Evolutionary conservation across 2,888 invertebrate species (phyloP).

Genomic region (Leucophora obtusa): DNA sequence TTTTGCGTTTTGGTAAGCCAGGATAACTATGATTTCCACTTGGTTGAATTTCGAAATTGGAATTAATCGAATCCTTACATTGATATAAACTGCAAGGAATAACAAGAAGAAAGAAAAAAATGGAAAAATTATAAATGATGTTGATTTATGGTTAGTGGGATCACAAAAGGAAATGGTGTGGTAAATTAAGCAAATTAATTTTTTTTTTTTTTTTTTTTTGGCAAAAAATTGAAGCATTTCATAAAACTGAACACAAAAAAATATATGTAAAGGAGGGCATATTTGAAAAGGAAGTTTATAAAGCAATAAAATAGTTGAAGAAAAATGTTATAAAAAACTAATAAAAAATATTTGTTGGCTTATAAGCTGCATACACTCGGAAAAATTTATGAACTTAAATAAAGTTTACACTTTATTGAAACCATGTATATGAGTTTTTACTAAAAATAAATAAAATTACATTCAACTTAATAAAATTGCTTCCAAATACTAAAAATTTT

Average conservation of each 20-base stretch:
- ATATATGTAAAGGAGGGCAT: no score
- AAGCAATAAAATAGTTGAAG: no score
- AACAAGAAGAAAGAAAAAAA: slow-evolving; percentile 7
- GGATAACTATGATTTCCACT: slow-evolving; percentile 82
- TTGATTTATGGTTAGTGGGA: slow-evolving; percentile 20
- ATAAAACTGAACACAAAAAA: neutral
- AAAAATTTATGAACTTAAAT: no score
- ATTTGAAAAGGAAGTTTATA: no score
- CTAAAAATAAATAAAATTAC: no score
- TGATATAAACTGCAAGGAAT: slow-evolving; percentile 78
- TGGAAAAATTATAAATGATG: slow-evolving; percentile 16
- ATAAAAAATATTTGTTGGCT: no score
- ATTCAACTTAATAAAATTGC: no score
- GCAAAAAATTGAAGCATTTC: neutral
- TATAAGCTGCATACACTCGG: no score
- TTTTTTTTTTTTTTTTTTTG: neutral
- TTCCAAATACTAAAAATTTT: no score
- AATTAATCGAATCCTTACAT: slow-evolving; percentile 82
- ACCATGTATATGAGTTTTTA: no score
- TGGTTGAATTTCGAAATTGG: slow-evolving; percentile 81
- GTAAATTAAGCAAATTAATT: slow-evolving; percentile 45
- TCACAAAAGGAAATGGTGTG: slow-evolving; percentile 16
- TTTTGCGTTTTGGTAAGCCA: slow-evolving; percentile 79
- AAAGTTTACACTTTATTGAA: no score
- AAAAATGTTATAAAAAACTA: no score